phyloP scores from a whole-genome alignment of 2,888 invertebrate genomes.

The Harpalus rubripes region DNA sequence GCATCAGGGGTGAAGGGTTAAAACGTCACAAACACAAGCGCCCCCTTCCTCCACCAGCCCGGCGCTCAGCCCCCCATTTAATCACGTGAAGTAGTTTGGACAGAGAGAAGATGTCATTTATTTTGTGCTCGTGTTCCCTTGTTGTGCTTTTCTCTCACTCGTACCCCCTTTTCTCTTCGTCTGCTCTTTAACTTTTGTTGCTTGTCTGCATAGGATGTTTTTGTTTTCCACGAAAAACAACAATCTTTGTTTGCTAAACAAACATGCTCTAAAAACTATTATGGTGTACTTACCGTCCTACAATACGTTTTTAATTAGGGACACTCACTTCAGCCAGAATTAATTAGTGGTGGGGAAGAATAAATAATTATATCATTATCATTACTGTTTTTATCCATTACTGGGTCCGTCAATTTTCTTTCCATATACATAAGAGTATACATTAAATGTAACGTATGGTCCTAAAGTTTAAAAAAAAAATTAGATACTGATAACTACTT shows the following conservation, averaged over 20 bases:
- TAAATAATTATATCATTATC: too few relatives aligned
- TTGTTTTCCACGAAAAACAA: constrained; percentile 51
- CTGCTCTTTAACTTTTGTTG: constrained; percentile 57
- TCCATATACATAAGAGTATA: too few relatives aligned
- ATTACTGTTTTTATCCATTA: too few relatives aligned
- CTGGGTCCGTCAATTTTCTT: too few relatives aligned
- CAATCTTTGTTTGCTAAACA: constrained; percentile 51
- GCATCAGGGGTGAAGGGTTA: constrained; percentile 53
- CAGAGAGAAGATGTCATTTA: constrained; percentile 67
- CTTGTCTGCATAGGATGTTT: constrained; percentile 42
- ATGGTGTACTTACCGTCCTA: constrained; percentile 16
- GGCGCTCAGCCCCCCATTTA: constrained; percentile 57
- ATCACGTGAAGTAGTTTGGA: constrained; percentile 68
- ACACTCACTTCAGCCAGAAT: constrained; percentile 11
- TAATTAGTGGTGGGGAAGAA: too few relatives aligned
- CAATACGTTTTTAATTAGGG: constrained; percentile 40
- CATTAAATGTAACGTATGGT: too few relatives aligned
- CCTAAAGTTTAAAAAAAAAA: too few relatives aligned
- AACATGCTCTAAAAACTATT: constrained; percentile 51
- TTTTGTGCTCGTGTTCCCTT: constrained; percentile 57
- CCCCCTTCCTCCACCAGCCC: not conserved
- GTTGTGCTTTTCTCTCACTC: constrained; percentile 55
- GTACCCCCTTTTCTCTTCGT: constrained; percentile 25
- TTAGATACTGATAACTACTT: too few relatives aligned
- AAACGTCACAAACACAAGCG: constrained; percentile 63